Evolutionary conservation across 2,113 vertebrate species (phyloP).

Genomic region (Diphyllodes magnificus): DNA sequence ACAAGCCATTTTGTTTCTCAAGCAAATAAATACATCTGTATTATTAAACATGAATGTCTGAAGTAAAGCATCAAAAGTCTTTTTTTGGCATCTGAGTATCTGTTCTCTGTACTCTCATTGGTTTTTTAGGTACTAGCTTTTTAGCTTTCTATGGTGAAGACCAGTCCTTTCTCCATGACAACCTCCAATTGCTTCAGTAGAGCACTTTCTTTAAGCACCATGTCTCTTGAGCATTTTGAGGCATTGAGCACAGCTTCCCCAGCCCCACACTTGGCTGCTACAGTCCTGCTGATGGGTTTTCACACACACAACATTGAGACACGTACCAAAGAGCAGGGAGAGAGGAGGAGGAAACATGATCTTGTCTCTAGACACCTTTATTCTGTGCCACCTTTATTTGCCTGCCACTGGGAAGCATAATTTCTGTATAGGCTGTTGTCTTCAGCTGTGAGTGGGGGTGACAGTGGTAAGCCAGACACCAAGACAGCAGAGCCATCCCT

Average conservation of each 20-base stretch:
- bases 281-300: neutral
- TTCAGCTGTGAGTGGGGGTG: neutral
- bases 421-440: neutral
- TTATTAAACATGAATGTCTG: neutral
- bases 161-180: neutral
- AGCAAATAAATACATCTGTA: neutral
- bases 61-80: neutral
- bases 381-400: neutral
- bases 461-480: neutral
- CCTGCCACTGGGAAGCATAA: neutral
- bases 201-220: neutral
- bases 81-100: neutral
- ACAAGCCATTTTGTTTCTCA: neutral
- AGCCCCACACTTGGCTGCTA: neutral
- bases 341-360: neutral
- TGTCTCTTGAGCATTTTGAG: neutral
- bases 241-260: neutral
- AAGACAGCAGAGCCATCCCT: neutral
- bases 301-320: neutral
- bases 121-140: neutral
- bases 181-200: neutral
- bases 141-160: neutral
- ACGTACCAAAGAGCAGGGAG: neutral
- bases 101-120: neutral
- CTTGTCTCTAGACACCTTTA: neutral